These are phyloP conservation scores for Urophycis tenuis DNA, from an alignment of 2,797 vertebrate genomes.

Conservation along the genomic window DNA sequence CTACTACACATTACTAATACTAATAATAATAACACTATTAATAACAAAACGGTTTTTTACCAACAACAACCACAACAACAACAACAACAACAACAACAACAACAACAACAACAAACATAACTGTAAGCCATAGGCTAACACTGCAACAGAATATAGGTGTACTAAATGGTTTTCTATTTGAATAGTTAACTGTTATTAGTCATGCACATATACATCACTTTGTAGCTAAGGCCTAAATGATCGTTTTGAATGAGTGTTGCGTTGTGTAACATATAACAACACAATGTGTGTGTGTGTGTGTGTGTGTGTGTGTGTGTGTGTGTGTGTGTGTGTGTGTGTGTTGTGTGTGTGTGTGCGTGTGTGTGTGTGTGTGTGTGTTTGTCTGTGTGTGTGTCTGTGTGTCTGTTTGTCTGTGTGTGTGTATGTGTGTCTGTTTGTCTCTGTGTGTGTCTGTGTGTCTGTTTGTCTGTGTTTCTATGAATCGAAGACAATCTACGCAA, in stretches of 20 bases:
- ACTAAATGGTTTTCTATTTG: neutral
- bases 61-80: neutral
- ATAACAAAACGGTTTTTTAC: too few relatives aligned
- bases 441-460: too few relatives aligned
- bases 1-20: too few relatives aligned
- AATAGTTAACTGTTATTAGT: too few relatives aligned
- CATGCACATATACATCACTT: too few relatives aligned
- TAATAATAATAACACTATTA: too few relatives aligned
- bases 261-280: too few relatives aligned
- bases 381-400: too few relatives aligned
- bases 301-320: constrained; percentile 16
- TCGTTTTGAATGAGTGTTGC: too few relatives aligned
- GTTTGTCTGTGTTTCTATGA: neutral
- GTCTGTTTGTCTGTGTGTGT: too few relatives aligned
- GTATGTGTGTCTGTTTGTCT: too few relatives aligned
- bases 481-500: neutral
- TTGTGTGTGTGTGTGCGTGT: constrained; percentile 15
- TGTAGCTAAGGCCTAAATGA: too few relatives aligned
- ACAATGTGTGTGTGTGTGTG: constrained; percentile 2
- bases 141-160: neutral
- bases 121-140: neutral
- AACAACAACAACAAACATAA: neutral
- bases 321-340: constrained; percentile 19
- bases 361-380: constrained; percentile 4
- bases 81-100: neutral